Percentiles rank a stretch among this genome's conserved stretches.
Evolutionary conservation across 2,113 vertebrate genomes (phyloP).

Genomic region (Pyrgilauda ruficollis): DNA sequence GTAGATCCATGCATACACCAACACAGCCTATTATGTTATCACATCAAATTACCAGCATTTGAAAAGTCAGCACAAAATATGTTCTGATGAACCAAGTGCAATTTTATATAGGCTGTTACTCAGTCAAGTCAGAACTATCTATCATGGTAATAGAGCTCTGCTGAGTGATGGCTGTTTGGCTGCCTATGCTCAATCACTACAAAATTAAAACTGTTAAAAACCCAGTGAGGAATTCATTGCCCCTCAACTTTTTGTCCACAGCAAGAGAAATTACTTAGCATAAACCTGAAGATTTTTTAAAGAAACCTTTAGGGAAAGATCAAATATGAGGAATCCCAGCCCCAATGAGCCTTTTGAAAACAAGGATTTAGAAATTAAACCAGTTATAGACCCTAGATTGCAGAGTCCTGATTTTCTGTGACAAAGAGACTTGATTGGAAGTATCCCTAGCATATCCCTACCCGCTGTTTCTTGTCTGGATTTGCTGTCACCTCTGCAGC

Average conservation of each 20-base stretch:
- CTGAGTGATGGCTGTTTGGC: neutral
- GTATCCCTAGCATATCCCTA: neutral
- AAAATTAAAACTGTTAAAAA: neutral
- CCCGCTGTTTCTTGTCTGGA: constrained; percentile 63
- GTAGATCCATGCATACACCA: neutral
- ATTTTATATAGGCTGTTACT: neutral
- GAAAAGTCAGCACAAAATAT: neutral
- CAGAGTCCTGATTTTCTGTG: neutral
- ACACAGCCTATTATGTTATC: neutral
- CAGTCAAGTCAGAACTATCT: neutral
- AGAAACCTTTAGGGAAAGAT: neutral
- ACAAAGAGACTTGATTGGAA: neutral
- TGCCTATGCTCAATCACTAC: neutral
- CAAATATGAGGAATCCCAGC: neutral
- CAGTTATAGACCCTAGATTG: fast-evolving
- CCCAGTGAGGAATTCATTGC: neutral
- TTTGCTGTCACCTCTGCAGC: constrained; percentile 46
- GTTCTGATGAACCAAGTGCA: neutral
- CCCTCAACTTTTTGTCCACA: neutral
- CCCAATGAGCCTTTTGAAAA: neutral
- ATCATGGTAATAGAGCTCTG: neutral
- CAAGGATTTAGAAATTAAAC: neutral
- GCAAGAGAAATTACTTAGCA: neutral
- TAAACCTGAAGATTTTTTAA: neutral
- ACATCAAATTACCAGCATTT: neutral